A percentile compares a stretch with the other conserved stretches of the same genome.
Conservation (phyloP, 2,113 vertebrate species). For the Callospermophilus lateralis region DNA sequence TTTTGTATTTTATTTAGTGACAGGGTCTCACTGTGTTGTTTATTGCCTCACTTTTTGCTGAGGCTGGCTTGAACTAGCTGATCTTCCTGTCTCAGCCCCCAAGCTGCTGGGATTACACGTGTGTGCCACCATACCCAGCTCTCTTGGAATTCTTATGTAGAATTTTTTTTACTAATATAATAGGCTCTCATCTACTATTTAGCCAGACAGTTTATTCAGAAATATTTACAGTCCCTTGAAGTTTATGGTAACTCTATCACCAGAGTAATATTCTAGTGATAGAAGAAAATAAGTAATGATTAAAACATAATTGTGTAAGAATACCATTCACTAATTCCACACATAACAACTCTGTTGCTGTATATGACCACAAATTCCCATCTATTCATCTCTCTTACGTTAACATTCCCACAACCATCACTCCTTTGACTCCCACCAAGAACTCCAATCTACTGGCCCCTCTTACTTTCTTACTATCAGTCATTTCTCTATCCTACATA, state of each 20-base stretch:
- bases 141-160: constrained; percentile 12
- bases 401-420: not conserved
- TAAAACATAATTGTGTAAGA: constrained; percentile 32
- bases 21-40: too few species aligned
- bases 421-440: not conserved
- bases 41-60: too few species aligned
- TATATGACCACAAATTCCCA: constrained; percentile 16
- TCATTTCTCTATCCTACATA: not conserved
- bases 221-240: not conserved
- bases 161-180: constrained; percentile 33
- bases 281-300: constrained; percentile 59
- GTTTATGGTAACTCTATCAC: constrained; percentile 21
- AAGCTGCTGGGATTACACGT: too few species aligned
- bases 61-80: too few species aligned
- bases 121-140: too few species aligned
- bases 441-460: not conserved
- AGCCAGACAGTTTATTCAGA: constrained; percentile 55
- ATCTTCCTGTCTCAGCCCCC: too few species aligned
- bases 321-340: constrained; percentile 43
- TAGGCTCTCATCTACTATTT: not conserved
- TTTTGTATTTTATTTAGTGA: too few species aligned
- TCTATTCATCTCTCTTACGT: not conserved
- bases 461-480: not conserved
- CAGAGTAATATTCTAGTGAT: not conserved
- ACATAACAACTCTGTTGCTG: not conserved